Conservation (phyloP, 2,888 invertebrate genomes). For the Taenaris catops region DNA sequence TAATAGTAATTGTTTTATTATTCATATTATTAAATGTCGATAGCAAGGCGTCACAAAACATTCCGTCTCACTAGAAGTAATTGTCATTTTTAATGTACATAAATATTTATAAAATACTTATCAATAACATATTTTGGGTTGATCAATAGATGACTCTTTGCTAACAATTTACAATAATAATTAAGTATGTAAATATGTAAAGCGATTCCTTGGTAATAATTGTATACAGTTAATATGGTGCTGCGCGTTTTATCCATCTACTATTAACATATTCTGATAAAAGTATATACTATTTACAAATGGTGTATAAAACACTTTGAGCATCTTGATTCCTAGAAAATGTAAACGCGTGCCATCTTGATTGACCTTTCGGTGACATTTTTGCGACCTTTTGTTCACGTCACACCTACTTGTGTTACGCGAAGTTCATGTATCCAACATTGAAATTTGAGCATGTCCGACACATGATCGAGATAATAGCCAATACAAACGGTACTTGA, state of each 20-base stretch:
- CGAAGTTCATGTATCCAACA: conserved; percentile 4
- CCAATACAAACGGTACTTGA: conserved; percentile 60
- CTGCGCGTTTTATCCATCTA: too few relatives aligned
- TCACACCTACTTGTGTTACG: conserved; percentile 3
- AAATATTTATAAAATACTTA: conserved; percentile 47
- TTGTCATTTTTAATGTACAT: conserved; percentile 48
- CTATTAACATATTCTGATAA: too few relatives aligned
- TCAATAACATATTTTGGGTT: conserved; percentile 37
- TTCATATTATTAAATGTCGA: conserved; percentile 1
- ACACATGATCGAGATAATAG: conserved; percentile 45
- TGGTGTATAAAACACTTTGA: too few relatives aligned
- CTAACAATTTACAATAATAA: conserved; percentile 45
- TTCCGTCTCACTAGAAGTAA: conserved; percentile 42
- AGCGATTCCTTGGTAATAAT: conserved; percentile 71
- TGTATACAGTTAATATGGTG: conserved; percentile 37
- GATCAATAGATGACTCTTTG: conserved; percentile 43
- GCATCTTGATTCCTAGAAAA: too few relatives aligned
- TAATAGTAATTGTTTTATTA: too few relatives aligned
- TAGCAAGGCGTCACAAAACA: conserved; percentile 22
- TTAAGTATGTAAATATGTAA: conserved; percentile 46
- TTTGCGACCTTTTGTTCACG: conserved; percentile 3
- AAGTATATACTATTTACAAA: too few relatives aligned
- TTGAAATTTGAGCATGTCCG: conserved; percentile 10
- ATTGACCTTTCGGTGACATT: conserved; percentile 2
- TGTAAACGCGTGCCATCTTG: too few relatives aligned